These are phyloP conservation scores for Drosophila albomicans DNA, from an alignment of 1,140 invertebrate species.

Conservation along the genomic window DNA sequence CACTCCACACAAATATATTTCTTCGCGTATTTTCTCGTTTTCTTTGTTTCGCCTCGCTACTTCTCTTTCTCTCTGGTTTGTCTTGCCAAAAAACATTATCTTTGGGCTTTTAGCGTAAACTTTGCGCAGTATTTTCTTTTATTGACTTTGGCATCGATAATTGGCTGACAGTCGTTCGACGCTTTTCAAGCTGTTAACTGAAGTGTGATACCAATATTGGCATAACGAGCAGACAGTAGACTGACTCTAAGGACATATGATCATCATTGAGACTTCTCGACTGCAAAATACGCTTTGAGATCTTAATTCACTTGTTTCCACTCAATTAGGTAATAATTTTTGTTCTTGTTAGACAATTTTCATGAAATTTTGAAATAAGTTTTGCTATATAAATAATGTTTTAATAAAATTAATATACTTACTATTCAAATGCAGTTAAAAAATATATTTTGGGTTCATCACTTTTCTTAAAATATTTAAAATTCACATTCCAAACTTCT, in stretches of 20 bases:
- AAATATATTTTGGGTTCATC: too few species aligned
- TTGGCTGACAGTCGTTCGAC: slow-evolving; percentile 14
- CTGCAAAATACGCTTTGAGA: not conserved
- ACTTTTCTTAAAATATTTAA: too few species aligned
- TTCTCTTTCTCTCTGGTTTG: not conserved
- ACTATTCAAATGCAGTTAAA: too few species aligned
- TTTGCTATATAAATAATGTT: too few species aligned
- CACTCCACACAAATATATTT: not conserved
- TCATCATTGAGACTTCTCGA: not conserved
- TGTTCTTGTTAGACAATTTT: too few species aligned
- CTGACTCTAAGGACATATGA: not conserved
- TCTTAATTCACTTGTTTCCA: too few species aligned
- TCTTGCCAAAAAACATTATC: slow-evolving; percentile 22
- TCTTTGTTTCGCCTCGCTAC: too few species aligned
- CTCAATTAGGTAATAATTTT: too few species aligned
- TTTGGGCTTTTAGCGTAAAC: slow-evolving; percentile 28
- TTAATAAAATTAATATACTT: too few species aligned
- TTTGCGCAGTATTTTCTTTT: slow-evolving; percentile 29
- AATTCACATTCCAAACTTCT: too few species aligned
- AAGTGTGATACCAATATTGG: slow-evolving; percentile 20
- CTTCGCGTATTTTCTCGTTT: slow-evolving; percentile 1
- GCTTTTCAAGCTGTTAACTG: slow-evolving; percentile 31
- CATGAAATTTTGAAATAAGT: too few species aligned
- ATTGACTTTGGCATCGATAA: slow-evolving; percentile 57
- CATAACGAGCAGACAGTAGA: not conserved